Percentiles rank a stretch among this genome's conserved stretches.
Evolutionary conservation across 2,797 vertebrate species (phyloP).

Genomic region (Ispidina picta): DNA sequence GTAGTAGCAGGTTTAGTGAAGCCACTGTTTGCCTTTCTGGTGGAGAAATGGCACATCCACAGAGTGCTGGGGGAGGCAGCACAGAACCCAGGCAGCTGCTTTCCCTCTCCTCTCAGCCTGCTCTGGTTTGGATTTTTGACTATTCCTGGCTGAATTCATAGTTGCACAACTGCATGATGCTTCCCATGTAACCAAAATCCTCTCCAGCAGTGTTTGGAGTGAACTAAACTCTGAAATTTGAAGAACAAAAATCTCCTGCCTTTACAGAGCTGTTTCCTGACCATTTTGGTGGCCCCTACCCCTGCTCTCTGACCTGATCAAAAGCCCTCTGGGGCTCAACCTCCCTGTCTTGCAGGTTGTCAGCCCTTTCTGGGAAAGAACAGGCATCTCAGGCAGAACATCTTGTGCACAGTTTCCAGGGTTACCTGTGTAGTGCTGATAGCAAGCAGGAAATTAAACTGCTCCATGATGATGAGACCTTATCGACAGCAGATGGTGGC

Average conservation of each 20-base stretch:
- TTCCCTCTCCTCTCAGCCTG: background rate
- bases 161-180: fast-evolving
- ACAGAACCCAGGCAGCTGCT: background rate
- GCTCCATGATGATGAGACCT: conserved; percentile 54
- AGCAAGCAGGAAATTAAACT: conserved; percentile 85
- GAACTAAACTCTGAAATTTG: background rate
- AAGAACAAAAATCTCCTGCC: background rate
- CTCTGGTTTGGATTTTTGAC: background rate
- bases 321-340: background rate
- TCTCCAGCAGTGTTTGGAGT: background rate
- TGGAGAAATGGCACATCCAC: background rate
- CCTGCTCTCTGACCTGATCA: background rate
- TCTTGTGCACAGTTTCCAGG: conserved; percentile 74
- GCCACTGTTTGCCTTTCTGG: conserved; percentile 31
- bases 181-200: background rate
- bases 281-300: fast-evolving
- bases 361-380: background rate
- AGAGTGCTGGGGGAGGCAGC: background rate
- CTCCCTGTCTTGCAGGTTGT: background rate
- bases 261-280: background rate
- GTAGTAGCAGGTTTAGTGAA: background rate
- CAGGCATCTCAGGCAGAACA: conserved; percentile 7
- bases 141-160: background rate
- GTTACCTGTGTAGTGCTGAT: conserved; percentile 78
- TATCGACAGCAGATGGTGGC: conserved; percentile 73